Evolutionary conservation across 1,140 invertebrate species (phyloP).

Genomic region (Philotrypesis tridentata): DNA sequence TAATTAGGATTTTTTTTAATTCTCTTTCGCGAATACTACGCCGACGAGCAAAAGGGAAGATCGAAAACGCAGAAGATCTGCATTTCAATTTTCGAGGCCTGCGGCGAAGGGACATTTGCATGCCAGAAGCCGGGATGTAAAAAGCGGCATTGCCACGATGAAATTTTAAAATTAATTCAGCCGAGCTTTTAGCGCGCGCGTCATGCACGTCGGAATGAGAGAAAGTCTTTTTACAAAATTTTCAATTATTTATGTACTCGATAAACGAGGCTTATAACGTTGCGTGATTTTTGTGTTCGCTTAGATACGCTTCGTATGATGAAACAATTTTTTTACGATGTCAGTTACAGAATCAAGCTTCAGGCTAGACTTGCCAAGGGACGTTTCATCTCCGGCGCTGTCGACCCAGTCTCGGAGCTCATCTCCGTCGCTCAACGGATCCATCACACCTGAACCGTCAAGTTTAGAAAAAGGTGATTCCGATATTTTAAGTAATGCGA

Average conservation of each 20-base stretch:
- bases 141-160: background rate
- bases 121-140: slow-evolving; percentile 8
- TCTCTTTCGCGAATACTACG: background rate
- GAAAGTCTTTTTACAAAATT: background rate
- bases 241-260: too few relatives aligned
- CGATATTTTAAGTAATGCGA: background rate
- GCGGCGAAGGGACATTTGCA: slow-evolving; percentile 20
- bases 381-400: background rate
- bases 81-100: slow-evolving; percentile 23
- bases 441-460: background rate
- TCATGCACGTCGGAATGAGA: background rate
- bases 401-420: background rate
- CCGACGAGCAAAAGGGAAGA: background rate
- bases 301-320: too few relatives aligned
- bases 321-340: too few relatives aligned
- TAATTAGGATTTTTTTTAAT: slow-evolving; percentile 46
- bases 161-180: background rate
- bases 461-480: background rate
- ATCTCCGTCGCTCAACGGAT: background rate
- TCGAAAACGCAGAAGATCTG: slow-evolving; percentile 4
- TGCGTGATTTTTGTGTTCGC: too few relatives aligned
- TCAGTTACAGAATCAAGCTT: background rate
- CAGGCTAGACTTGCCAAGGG: background rate
- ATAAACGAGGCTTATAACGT: too few relatives aligned
- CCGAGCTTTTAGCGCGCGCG: background rate